Percentiles rank a stretch among this genome's conserved stretches.
Evolutionary conservation across 1,140 invertebrate species (phyloP).

Genomic region (Venturia canescens): DNA sequence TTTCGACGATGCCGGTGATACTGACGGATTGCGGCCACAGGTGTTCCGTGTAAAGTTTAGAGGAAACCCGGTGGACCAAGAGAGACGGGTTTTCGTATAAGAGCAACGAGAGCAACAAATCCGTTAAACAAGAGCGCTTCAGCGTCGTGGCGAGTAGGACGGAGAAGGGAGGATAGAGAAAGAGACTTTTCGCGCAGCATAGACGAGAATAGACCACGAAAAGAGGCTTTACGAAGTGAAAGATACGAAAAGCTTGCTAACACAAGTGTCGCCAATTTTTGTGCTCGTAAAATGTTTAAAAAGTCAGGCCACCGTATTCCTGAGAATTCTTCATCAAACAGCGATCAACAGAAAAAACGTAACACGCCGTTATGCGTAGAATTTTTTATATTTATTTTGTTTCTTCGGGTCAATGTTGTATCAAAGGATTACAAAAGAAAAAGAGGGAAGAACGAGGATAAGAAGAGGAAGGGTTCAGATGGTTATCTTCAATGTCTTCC

Average conservation of each 20-base stretch:
- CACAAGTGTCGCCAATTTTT: not conserved
- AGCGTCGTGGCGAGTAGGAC: no score
- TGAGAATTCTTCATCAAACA: no score
- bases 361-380: no score
- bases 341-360: no score
- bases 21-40: constrained; percentile 56
- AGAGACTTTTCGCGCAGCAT: not conserved
- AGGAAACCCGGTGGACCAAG: constrained; percentile 5
- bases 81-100: constrained; percentile 7
- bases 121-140: constrained; percentile 2
- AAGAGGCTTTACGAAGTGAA: not conserved
- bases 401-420: not conserved
- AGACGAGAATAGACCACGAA: not conserved
- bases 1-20: constrained; percentile 52
- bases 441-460: not conserved
- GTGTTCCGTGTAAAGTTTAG: constrained; percentile 52
- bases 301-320: not conserved
- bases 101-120: constrained; percentile 26
- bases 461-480: not conserved
- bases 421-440: no score
- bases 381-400: no score
- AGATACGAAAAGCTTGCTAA: no score
- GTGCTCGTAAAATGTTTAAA: not conserved
- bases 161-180: no score
- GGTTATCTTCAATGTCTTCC: constrained; percentile 17